These are phyloP conservation scores for Luscinia luscinia DNA, from an alignment of 2,797 vertebrate species.

Conservation along the genomic window DNA sequence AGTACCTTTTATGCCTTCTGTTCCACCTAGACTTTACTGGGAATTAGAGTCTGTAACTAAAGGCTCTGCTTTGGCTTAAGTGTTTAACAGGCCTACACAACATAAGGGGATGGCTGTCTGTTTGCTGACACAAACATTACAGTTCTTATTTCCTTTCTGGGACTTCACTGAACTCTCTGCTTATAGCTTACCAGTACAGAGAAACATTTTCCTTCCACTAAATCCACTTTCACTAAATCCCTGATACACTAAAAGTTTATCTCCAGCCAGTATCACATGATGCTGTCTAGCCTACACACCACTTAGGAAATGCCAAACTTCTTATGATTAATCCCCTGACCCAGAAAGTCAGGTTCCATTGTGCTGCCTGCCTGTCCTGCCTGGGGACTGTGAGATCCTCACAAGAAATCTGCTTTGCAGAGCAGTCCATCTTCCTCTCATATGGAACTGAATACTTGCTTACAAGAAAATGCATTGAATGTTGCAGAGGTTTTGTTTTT, in stretches of 20 bases:
- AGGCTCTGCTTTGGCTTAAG: not conserved
- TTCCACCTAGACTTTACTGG: not conserved
- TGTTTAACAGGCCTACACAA: not conserved
- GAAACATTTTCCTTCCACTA: slow-evolving; percentile 30
- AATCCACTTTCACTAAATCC: slow-evolving; percentile 63
- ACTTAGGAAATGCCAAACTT: slow-evolving; percentile 41
- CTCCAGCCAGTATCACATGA: slow-evolving; percentile 35
- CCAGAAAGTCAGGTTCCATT: not conserved
- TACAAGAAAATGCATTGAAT: not conserved
- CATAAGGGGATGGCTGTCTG: not conserved
- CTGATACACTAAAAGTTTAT: slow-evolving; percentile 19
- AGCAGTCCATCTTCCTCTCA: not conserved
- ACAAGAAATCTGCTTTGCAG: not conserved
- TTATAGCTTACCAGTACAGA: not conserved
- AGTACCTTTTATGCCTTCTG: not conserved
- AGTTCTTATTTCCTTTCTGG: slow-evolving; percentile 2
- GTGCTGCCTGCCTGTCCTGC: not conserved
- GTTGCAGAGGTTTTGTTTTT: not conserved
- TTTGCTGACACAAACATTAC: slow-evolving; percentile 36
- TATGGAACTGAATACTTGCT: not conserved
- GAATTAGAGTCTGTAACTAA: not conserved
- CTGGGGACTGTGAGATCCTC: not conserved
- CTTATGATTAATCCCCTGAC: not conserved
- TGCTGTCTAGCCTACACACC: not conserved
- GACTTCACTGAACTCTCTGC: not conserved